Percentiles rank a stretch among this genome's conserved stretches.
Evolutionary conservation across 2,797 vertebrate species (phyloP).

Genomic region (Chiloscyllium punctatum): DNA sequence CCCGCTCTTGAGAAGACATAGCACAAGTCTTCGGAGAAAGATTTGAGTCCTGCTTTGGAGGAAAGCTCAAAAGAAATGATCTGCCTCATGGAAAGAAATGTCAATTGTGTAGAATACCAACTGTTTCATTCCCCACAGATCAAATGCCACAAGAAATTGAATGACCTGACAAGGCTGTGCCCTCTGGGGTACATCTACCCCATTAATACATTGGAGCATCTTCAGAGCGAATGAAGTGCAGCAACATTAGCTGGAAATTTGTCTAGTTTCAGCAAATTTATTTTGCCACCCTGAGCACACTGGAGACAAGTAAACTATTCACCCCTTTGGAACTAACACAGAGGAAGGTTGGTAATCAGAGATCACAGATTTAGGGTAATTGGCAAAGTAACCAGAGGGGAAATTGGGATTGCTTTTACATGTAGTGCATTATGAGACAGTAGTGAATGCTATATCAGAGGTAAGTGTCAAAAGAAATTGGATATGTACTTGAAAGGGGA

Average conservation of each 20-base stretch:
- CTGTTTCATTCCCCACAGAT: not conserved
- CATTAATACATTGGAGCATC: not conserved
- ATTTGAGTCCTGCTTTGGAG: not conserved
- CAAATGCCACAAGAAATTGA: not conserved
- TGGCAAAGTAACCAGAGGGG: not conserved
- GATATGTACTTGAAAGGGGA: not conserved
- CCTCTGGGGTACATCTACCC: not conserved
- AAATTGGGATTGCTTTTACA: not conserved
- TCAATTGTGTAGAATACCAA: not conserved
- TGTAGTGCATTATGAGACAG: not conserved
- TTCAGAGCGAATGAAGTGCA: not conserved
- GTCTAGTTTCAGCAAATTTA: not conserved
- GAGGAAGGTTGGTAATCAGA: not conserved
- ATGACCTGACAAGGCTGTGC: not conserved
- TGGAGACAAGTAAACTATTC: not conserved
- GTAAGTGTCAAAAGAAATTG: not conserved
- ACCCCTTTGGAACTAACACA: not conserved
- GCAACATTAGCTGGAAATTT: not conserved
- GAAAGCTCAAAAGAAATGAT: not conserved
- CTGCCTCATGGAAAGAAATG: not conserved
- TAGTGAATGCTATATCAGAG: not conserved
- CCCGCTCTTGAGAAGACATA: not conserved
- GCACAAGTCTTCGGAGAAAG: not conserved
- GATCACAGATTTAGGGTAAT: not conserved
- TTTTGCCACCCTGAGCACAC: not conserved